A percentile compares a stretch with the other conserved stretches of the same genome.
Evolutionary conservation across 2,797 vertebrate species (phyloP).

Genomic region (Mallotus villosus): DNA sequence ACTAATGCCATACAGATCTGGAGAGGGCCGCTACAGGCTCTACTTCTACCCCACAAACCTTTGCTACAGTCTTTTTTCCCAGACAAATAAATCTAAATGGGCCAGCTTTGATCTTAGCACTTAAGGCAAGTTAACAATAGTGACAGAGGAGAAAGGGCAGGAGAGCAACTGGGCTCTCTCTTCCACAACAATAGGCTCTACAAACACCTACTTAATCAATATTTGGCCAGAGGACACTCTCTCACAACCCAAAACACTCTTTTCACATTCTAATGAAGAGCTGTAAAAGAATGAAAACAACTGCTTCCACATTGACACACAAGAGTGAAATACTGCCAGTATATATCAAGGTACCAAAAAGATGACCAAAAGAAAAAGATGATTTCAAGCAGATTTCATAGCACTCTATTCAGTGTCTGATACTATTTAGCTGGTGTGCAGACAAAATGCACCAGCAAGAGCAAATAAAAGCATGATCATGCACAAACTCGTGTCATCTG

Average conservation of each 20-base stretch:
- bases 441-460: too few species aligned
- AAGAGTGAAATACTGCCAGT: constrained; percentile 72
- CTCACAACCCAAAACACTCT: constrained; percentile 86
- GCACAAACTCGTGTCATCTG: too few species aligned
- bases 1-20: constrained; percentile 54
- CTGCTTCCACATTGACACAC: constrained; percentile 75
- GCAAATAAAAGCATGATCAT: too few species aligned
- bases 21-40: constrained; percentile 24
- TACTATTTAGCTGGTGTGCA: neutral
- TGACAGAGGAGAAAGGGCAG: constrained; percentile 86
- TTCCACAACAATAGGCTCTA: constrained; percentile 88
- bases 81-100: constrained; percentile 98
- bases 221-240: constrained; percentile 93
- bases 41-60: constrained; percentile 66
- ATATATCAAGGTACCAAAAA: constrained; percentile 51
- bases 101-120: constrained; percentile 93
- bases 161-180: constrained; percentile 84
- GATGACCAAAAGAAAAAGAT: constrained; percentile 5
- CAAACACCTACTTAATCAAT: constrained; percentile 99
- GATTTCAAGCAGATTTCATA: neutral
- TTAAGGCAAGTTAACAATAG: constrained; percentile 90
- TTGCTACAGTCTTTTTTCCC: constrained; percentile 76
- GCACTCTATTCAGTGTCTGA: neutral
- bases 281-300: constrained; percentile 85
- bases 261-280: constrained; percentile 97